Base-by-base conservation (phyloP, 2,888 invertebrate genomes). In the Andrena bicolor region DNA sequence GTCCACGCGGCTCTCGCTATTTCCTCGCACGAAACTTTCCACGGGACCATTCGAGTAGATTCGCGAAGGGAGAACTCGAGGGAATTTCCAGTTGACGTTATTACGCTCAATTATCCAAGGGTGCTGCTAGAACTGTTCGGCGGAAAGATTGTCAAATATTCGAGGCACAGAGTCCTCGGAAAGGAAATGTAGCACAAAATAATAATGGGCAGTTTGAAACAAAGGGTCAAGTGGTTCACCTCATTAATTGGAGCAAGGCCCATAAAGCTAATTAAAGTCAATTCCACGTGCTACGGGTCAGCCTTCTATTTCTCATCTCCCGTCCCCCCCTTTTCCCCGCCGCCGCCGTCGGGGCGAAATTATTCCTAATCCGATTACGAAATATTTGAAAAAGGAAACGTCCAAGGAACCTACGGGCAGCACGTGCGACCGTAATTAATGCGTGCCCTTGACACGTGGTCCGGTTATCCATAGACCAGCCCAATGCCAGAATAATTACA, bases 401-500 rank as follows among this genome's bases (percentile, higher is more conserved):
- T 48, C 51, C 23, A 28, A 86, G 41, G 32, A 68, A 32, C 74
- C 73, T 60, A 68, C 76, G 65, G 82, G 66, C 48, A 63, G 20
- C 77, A 69, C 80, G 83, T 76, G 80, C 35, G 20, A 74, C 51
- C 82, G 69, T 70, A 83, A 87, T 86, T 82, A 82, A 87, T 80
- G 64, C 70, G 20, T 41, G 88, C 51, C 88, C 88, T 86, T 84
- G 88, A 86, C 88, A 85, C 86, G 88, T 85, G 83, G 74, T 72
- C 77, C 41, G 78, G 75, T 86, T 80, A 76, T 60, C 58, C 86
- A 76, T 79, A 80, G 78, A 5, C 76, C 32, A 66, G 51, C 20
- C 51, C 84, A 77, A 82, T 85, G 81, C 69, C 79, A 70, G 82
- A 86, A 78, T 82, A 86, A 87, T 86, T 84, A 88, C 66, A 72